A percentile compares a stretch with the other conserved stretches of the same genome.
Conservation (phyloP, 2,888 invertebrate species). For the Hedychridium roseum region DNA sequence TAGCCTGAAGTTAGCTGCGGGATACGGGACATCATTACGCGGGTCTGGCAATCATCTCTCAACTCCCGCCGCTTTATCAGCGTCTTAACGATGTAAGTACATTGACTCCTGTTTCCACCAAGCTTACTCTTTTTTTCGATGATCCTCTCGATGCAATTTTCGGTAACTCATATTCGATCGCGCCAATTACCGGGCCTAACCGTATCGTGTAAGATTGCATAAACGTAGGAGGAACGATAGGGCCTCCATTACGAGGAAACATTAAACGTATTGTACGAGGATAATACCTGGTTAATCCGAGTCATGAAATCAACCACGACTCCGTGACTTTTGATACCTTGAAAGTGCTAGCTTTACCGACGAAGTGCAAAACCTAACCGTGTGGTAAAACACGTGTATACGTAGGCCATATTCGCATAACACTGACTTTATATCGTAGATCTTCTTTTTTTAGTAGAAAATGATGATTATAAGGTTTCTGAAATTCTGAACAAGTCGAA, state of each 20-base stretch:
- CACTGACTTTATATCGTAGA: too few relatives aligned
- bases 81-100: neutral
- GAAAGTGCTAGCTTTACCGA: too few relatives aligned
- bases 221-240: slow-evolving; percentile 29
- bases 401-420: too few relatives aligned
- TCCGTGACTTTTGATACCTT: too few relatives aligned
- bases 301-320: too few relatives aligned
- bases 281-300: slow-evolving; percentile 9
- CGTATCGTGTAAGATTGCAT: slow-evolving; percentile 36
- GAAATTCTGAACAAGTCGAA: too few relatives aligned
- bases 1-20: too few relatives aligned
- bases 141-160: slow-evolving; percentile 20
- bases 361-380: too few relatives aligned
- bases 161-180: slow-evolving; percentile 13
- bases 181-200: slow-evolving; percentile 26
- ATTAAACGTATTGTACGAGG: slow-evolving; percentile 38
- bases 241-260: slow-evolving; percentile 26
- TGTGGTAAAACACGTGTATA: too few relatives aligned
- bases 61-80: neutral
- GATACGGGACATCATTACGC: too few relatives aligned
- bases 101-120: slow-evolving; percentile 14
- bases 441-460: too few relatives aligned
- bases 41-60: neutral
- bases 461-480: too few relatives aligned
- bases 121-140: slow-evolving; percentile 12